Evolutionary conservation across 2,797 vertebrate species (phyloP).

Genomic region (Lophius americanus): DNA sequence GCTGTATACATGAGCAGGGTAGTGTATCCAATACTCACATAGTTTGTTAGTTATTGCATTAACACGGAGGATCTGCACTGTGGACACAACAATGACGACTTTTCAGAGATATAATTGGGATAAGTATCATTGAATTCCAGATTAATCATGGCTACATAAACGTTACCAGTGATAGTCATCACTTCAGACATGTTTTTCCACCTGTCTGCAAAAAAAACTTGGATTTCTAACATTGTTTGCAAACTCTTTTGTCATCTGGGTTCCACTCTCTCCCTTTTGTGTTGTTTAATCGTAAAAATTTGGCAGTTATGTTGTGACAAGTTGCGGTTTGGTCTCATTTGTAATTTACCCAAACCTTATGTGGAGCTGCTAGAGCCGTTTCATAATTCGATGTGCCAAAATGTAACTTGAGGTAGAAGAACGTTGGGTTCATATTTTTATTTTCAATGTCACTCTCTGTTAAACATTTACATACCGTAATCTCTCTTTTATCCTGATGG

Average conservation of each 20-base stretch:
- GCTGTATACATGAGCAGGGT: no score
- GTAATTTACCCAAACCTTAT: slow-evolving; percentile 23
- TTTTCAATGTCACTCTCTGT: slow-evolving; percentile 21
- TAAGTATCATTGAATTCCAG: no score
- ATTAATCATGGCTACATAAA: no score
- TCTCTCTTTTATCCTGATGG: slow-evolving; percentile 11
- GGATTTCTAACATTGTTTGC: background rate
- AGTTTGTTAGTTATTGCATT: no score
- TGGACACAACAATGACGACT: no score
- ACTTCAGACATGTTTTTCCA: background rate
- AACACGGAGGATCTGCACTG: no score
- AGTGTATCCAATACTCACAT: no score
- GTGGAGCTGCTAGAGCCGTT: slow-evolving; percentile 17
- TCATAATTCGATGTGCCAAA: slow-evolving; percentile 6
- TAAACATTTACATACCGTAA: slow-evolving; percentile 8
- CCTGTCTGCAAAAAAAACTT: background rate
- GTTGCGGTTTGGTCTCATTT: slow-evolving; percentile 45
- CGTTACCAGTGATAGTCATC: no score
- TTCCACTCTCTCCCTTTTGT: slow-evolving; percentile 21
- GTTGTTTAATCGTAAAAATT: slow-evolving; percentile 1
- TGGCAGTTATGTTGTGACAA: slow-evolving; percentile 38
- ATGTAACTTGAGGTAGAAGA: slow-evolving; percentile 13
- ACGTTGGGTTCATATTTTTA: slow-evolving; percentile 2
- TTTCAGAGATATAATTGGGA: no score
- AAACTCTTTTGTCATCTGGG: slow-evolving; percentile 16